phyloP scores from a whole-genome alignment of 2,113 vertebrate species.

The Apistogramma diplotaenia region DNA sequence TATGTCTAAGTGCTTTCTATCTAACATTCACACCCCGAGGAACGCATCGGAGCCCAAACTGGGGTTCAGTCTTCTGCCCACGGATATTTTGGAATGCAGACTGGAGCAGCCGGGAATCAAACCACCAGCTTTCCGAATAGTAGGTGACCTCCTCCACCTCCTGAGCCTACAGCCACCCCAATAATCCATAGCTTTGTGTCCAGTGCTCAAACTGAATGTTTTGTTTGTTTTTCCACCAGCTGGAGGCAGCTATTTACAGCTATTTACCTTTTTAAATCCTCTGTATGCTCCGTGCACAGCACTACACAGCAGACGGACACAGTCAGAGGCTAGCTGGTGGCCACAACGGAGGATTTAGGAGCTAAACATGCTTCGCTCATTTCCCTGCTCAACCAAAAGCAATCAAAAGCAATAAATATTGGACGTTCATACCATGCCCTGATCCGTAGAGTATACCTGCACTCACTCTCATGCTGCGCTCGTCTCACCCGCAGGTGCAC shows the following conservation, averaged over 20 bases:
- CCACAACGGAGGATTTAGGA: neutral
- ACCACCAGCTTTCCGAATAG: too few species aligned
- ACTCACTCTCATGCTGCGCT: neutral
- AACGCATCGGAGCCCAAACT: too few species aligned
- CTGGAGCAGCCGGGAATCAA: too few species aligned
- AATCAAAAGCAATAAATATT: neutral
- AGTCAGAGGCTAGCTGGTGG: neutral
- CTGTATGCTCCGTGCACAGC: neutral
- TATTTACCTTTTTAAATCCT: neutral
- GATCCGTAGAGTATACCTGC: neutral
- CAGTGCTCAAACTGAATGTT: neutral
- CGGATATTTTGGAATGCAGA: too few species aligned
- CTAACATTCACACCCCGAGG: too few species aligned
- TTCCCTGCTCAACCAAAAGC: too few species aligned
- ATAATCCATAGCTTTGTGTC: neutral
- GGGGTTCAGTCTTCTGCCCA: too few species aligned
- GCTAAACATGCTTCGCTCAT: neutral
- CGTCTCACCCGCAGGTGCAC: neutral
- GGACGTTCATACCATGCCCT: neutral
- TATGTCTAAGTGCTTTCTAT: too few species aligned
- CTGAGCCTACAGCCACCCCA: too few species aligned
- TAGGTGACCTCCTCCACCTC: too few species aligned
- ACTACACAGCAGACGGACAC: neutral
- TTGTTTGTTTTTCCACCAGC: neutral
- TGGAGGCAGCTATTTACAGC: neutral